A percentile compares a stretch with the other conserved stretches of the same genome.
phyloP scores from a whole-genome alignment of 92 coral and sea anemone species.

The Porites cylindrica region DNA sequence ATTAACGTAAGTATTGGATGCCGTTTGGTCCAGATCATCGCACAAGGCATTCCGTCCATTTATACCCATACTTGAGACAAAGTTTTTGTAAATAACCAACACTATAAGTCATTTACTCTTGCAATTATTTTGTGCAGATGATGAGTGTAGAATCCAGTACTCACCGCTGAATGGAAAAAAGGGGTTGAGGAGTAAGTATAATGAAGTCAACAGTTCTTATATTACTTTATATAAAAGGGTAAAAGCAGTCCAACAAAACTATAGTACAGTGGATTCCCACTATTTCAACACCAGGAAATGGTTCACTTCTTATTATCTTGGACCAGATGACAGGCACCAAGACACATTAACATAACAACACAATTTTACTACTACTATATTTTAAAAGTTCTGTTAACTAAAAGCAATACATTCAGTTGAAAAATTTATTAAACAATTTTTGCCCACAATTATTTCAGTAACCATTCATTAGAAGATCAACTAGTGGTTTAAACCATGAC shows the following conservation, averaged over 20 bases:
- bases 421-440: no score
- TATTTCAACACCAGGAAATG: background rate
- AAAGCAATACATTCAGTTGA: no score
- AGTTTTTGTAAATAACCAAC: conserved; percentile 38
- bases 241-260: conserved; percentile 11
- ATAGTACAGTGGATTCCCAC: background rate
- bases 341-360: no score
- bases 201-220: conserved; percentile 41
- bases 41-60: conserved; percentile 12
- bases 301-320: no score
- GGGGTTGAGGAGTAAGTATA: conserved; percentile 90
- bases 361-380: no score
- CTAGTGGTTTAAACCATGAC: no score
- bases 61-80: conserved; percentile 3
- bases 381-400: background rate
- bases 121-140: conserved; percentile 57
- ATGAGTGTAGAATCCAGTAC: conserved; percentile 81
- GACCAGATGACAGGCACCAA: no score
- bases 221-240: background rate
- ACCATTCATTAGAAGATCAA: no score
- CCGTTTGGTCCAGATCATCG: background rate
- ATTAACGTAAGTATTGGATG: background rate
- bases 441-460: no score
- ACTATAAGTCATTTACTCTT: conserved; percentile 32
- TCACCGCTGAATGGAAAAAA: conserved; percentile 92